Base-by-base conservation (phyloP, 1,140 invertebrate genomes). In the Triops cancriformis region DNA sequence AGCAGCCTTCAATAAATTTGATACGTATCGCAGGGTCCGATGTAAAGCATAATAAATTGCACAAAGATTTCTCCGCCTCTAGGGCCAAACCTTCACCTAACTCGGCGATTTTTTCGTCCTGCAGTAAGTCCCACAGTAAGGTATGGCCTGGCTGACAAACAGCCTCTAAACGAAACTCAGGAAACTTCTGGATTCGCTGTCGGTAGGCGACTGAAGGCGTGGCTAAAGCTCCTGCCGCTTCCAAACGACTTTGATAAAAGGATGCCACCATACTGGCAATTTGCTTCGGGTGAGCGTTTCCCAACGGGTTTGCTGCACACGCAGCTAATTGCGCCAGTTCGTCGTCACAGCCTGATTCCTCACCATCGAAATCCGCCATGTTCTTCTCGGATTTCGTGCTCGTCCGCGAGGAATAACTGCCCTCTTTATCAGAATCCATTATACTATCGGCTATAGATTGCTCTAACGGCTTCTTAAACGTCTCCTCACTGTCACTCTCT, bases 331-430 rank as follows among this genome's bases (percentile, higher is more conserved):
- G 89, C 0, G 91, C 91, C 18, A 97, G 84, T 84, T 96, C 94
- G 81, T 96, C 94, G 83, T 96, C 92, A 84, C 91, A 91, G 27
- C 90, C 92, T 43, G 92, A 94, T 81, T 96, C 93, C 82, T 97
- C 95, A 28, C 95, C 95, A 81, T 97, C 95, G 82, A 97, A 94
- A 85, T 97, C 95, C 0, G 94, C 94, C 89, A 97, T 91, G 84
- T 96, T 96, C 80, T 96, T 96, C 80, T 96, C 94, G n/a, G 94
- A 96, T 85, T 96, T 96, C 78, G 92, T 94, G 72, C 93, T 95
- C 85, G 96, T 91, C 26, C 93, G 88, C 26, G 94, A 96, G 64
- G 94, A 96, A 82, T 93, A 92, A 79, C 91, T 92, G 1, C 92
- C 92, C 79, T 90, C 89, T 82, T 86, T 85, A 78, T 86, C 85